Conservation (phyloP, 2,113 vertebrate genomes). For the Oryctolagus cuniculus region DNA sequence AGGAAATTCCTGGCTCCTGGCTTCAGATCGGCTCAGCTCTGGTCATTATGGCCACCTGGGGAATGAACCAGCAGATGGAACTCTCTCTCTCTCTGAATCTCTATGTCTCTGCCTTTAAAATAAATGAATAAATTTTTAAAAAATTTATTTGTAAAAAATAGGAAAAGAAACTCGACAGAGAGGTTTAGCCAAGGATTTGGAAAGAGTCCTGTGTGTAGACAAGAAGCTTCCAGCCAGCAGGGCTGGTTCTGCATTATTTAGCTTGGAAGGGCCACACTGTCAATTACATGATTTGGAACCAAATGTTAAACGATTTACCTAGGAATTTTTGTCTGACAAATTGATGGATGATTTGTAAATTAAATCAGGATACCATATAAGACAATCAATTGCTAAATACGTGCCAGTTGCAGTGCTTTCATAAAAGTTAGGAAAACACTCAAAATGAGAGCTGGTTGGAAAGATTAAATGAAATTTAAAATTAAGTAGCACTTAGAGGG, state of each 20-base stretch:
- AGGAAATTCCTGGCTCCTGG: no score
- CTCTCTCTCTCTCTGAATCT: no score
- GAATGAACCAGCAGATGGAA: no score
- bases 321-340: slow-evolving; percentile 28
- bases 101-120: no score
- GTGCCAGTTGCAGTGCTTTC: neutral
- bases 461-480: slow-evolving; percentile 46
- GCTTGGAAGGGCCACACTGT: neutral
- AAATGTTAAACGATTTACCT: slow-evolving; percentile 40
- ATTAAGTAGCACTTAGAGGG: neutral
- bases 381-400: neutral
- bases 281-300: neutral
- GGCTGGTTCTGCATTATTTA: neutral
- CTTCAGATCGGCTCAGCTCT: no score
- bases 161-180: no score
- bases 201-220: neutral
- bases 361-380: slow-evolving; percentile 1
- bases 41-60: no score
- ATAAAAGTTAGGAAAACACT: neutral
- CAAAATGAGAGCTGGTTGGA: neutral
- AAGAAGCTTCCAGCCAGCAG: neutral
- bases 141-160: no score
- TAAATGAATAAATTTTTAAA: no score
- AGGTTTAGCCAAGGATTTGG: neutral
- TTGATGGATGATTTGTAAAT: slow-evolving; percentile 57